phyloP scores from a whole-genome alignment of 2,113 vertebrate genomes.

The Benthochromis sp. region DNA sequence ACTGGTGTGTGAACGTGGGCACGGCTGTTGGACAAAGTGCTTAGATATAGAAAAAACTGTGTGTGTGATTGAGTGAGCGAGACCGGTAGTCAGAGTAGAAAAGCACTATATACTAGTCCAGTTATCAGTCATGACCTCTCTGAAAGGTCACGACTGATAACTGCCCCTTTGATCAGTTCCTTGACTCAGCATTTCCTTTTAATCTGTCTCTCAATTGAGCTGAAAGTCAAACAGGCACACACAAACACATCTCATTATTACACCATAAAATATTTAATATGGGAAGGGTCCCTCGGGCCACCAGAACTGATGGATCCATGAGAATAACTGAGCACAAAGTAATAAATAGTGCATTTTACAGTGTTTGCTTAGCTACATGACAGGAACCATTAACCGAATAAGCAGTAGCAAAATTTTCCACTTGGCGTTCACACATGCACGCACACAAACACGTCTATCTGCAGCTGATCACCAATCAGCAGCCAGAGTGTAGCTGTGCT shows the following conservation, averaged over 20 bases:
- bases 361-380: not conserved
- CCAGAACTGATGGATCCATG: slow-evolving; percentile 23
- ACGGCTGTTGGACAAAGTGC: not conserved
- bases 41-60: not conserved
- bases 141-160: not conserved
- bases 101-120: not conserved
- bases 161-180: not conserved
- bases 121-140: not conserved
- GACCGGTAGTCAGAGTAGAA: not conserved
- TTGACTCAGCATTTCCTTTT: not conserved
- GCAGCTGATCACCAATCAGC: not conserved
- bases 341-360: slow-evolving; percentile 26
- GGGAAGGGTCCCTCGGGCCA: not conserved
- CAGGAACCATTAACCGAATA: not conserved
- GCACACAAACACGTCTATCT: not conserved
- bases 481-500: not conserved
- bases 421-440: not conserved
- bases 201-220: not conserved
- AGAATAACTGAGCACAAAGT: not conserved
- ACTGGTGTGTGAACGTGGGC: not conserved
- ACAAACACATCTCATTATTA: not conserved
- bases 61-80: not conserved
- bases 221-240: not conserved
- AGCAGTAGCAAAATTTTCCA: not conserved
- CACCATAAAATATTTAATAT: slow-evolving; percentile 37